Evolutionary conservation across 2,888 invertebrate species (phyloP).

Genomic region (Netelia virgata): DNA sequence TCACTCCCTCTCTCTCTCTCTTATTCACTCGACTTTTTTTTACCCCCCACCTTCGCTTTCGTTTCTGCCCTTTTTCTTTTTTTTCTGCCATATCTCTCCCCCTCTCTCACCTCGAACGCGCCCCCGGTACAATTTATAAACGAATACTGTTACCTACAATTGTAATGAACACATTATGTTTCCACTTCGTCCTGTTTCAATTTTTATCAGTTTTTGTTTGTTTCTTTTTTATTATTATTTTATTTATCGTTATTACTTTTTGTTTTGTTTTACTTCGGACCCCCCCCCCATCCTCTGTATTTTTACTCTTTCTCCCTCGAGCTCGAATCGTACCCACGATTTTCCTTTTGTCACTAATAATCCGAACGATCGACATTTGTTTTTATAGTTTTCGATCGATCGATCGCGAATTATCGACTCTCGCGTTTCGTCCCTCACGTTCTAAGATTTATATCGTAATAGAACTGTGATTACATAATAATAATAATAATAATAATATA

Average conservation of each 20-base stretch:
- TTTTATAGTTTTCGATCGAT: conserved; percentile 52
- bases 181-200: conserved; percentile 63
- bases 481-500: conserved; percentile 62
- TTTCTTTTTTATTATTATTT: conserved; percentile 23
- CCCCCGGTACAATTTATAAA: conserved; percentile 73
- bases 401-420: conserved; percentile 41
- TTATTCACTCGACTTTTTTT: conserved; percentile 30
- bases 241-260: conserved; percentile 8
- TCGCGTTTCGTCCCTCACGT: conserved; percentile 28
- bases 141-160: conserved; percentile 82
- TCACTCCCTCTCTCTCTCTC: conserved; percentile 52
- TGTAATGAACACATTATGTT: conserved; percentile 82
- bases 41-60: conserved; percentile 3
- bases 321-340: background rate
- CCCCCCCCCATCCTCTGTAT: background rate
- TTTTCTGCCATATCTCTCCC: conserved; percentile 47
- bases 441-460: conserved; percentile 21
- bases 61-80: conserved; percentile 50
- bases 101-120: too few species aligned
- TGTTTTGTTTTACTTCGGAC: conserved; percentile 1
- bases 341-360: conserved; percentile 13
- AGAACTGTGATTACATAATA: conserved; percentile 41
- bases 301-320: conserved; percentile 44
- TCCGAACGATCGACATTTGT: background rate
- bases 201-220: conserved; percentile 20